Conservation (phyloP, 2,113 vertebrate genomes). For the Isichthys henryi region DNA sequence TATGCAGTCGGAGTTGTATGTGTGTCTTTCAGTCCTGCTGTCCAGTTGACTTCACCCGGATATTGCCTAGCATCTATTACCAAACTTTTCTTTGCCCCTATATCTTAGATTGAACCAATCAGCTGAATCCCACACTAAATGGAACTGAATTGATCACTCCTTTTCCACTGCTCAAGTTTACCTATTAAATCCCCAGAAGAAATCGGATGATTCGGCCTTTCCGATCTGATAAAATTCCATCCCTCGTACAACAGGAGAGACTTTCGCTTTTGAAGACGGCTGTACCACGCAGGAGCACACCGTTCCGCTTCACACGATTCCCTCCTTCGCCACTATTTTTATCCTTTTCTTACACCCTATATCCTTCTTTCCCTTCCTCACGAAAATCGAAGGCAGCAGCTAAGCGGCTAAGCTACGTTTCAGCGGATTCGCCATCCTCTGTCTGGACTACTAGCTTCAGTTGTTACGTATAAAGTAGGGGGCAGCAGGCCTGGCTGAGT, state of each 20-base stretch:
- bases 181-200: slow-evolving; percentile 13
- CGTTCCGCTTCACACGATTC: slow-evolving; percentile 12
- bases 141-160: slow-evolving; percentile 19
- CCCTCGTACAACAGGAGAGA: not conserved
- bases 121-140: slow-evolving; percentile 11
- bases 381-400: not conserved
- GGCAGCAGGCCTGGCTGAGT: slow-evolving; percentile 56
- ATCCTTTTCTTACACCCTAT: not conserved
- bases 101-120: slow-evolving; percentile 17
- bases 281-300: not conserved
- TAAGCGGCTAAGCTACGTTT: not conserved
- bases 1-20: not conserved
- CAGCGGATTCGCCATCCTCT: slow-evolving; percentile 44
- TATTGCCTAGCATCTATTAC: not conserved
- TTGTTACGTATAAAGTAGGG: slow-evolving; percentile 74
- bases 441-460: slow-evolving; percentile 61
- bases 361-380: not conserved
- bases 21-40: not conserved
- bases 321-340: not conserved
- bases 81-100: not conserved
- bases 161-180: slow-evolving; percentile 16
- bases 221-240: slow-evolving; percentile 21
- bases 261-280: not conserved
- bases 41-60: not conserved
- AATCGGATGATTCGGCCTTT: slow-evolving; percentile 13